Percentiles rank a stretch among this genome's conserved stretches.
These are phyloP conservation scores for Crypturellus undulatus DNA, from an alignment of 2,113 vertebrate genomes.

Conservation along the genomic window DNA sequence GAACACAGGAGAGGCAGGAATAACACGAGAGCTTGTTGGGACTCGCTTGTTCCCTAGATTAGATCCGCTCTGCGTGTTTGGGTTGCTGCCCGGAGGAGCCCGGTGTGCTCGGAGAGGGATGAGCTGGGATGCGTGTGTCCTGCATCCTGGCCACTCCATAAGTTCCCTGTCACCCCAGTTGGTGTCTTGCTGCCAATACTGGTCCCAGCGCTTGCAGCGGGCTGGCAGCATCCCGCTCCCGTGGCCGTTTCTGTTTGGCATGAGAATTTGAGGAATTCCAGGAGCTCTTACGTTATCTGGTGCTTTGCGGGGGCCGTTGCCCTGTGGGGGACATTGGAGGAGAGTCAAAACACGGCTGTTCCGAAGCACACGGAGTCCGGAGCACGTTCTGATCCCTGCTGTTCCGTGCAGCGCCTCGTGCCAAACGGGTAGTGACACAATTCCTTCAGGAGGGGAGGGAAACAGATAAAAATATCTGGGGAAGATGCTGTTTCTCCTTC, in stretches of 20 bases:
- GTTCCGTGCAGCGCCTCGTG: neutral
- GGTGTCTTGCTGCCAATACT: neutral
- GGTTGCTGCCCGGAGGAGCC: neutral
- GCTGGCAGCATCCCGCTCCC: neutral
- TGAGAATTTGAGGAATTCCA: neutral
- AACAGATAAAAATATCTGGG: fast-evolving
- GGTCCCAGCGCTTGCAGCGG: neutral
- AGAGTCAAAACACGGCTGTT: no score
- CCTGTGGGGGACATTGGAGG: neutral
- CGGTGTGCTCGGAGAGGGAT: neutral
- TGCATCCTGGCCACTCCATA: neutral
- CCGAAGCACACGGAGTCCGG: neutral
- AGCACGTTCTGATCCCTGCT: neutral
- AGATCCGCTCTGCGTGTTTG: fast-evolving
- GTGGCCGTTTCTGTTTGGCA: neutral
- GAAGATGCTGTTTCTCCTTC: neutral
- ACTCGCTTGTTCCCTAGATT: neutral
- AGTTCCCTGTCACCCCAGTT: neutral
- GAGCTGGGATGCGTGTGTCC: neutral
- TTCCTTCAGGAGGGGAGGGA: neutral
- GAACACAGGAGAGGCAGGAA: no score
- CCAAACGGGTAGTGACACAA: neutral
- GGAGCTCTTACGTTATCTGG: neutral
- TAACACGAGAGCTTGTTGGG: no score
- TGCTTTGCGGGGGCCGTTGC: neutral